Percentiles rank a stretch among this genome's conserved stretches.
phyloP scores from a whole-genome alignment of 2,113 vertebrate genomes.

The Cyanoderma ruficeps region DNA sequence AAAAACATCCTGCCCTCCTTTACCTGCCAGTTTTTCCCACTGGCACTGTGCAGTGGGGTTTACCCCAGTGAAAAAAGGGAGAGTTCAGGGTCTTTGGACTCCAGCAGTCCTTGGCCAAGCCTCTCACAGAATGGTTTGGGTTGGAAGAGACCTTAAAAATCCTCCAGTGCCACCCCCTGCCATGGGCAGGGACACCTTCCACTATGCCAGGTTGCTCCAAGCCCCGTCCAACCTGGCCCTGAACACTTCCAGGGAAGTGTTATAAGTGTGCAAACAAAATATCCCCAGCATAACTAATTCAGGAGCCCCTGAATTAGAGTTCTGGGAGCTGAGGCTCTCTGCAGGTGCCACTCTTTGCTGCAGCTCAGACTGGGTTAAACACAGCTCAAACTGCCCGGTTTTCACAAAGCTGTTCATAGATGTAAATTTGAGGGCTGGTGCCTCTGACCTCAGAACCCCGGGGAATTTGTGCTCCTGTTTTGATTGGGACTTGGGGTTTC shows the following conservation, averaged over 20 bases:
- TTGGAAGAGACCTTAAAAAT: background rate
- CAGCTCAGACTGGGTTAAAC: background rate
- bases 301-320: rapidly evolving
- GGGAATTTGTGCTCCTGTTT: background rate
- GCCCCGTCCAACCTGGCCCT: rapidly evolving
- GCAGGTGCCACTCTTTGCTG: background rate
- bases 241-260: background rate
- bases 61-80: background rate
- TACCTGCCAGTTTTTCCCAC: background rate
- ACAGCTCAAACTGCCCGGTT: background rate
- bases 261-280: background rate
- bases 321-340: background rate
- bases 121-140: background rate
- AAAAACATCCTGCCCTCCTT: background rate
- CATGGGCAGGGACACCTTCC: background rate
- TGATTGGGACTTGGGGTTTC: background rate
- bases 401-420: background rate
- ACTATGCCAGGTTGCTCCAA: background rate
- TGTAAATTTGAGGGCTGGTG: background rate
- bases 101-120: background rate
- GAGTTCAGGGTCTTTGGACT: background rate
- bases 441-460: background rate
- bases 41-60: background rate
- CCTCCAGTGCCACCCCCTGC: background rate
- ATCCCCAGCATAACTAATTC: no score